Evolutionary conservation across 2,888 invertebrate genomes (phyloP).

Genomic region (Andrena trimmerana): DNA sequence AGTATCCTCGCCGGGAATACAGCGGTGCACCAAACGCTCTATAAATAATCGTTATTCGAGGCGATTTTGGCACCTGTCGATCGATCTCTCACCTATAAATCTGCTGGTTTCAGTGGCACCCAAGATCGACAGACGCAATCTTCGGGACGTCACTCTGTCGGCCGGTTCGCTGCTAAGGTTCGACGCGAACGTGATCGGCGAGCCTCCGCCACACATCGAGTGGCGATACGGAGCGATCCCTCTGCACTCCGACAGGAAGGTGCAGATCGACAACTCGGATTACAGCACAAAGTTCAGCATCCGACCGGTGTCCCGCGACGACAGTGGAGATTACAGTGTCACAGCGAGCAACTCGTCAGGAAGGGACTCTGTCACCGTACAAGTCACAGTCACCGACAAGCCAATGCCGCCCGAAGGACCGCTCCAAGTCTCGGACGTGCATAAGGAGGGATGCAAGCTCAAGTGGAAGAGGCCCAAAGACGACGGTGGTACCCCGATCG

Average conservation of each 20-base stretch:
- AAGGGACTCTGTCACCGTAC: slow-evolving; percentile 93
- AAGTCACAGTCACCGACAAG: slow-evolving; percentile 94
- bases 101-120: slow-evolving; percentile 90
- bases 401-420: slow-evolving; percentile 96
- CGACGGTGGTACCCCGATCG: slow-evolving; percentile 97
- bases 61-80: slow-evolving; percentile 46
- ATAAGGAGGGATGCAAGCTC: slow-evolving; percentile 96
- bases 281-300: slow-evolving; percentile 95
- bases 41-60: slow-evolving; percentile 49
- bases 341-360: slow-evolving; percentile 95
- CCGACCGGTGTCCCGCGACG: slow-evolving; percentile 92
- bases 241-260: slow-evolving; percentile 89
- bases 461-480: slow-evolving; percentile 98
- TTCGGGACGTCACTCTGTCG: slow-evolving; percentile 95
- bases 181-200: slow-evolving; percentile 96
- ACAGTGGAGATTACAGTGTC: slow-evolving; percentile 95
- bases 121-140: slow-evolving; percentile 96
- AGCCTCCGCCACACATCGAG: slow-evolving; percentile 96
- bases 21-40: slow-evolving; percentile 22
- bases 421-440: slow-evolving; percentile 94
- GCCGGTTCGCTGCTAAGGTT: slow-evolving; percentile 97
- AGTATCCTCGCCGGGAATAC: slow-evolving; percentile 24
- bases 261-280: slow-evolving; percentile 93
- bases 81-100: slow-evolving; percentile 45
- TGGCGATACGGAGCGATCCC: slow-evolving; percentile 96